Percentiles rank a stretch among this genome's conserved stretches.
phyloP scores from a whole-genome alignment of 2,888 invertebrate species.

The Agonopterix heracliana region DNA sequence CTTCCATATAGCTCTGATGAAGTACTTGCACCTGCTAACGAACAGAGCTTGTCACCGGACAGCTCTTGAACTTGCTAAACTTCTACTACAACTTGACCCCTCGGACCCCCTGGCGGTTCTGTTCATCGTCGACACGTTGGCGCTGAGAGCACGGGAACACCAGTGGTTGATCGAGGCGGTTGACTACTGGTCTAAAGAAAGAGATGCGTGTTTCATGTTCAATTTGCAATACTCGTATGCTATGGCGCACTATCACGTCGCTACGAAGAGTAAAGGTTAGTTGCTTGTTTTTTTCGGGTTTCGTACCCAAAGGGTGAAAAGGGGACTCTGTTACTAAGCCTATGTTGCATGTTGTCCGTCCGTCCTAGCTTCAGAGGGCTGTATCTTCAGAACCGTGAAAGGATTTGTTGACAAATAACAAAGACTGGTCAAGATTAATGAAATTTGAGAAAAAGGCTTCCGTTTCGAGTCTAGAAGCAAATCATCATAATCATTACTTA shows the following conservation, averaged over 20 bases:
- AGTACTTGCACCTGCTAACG: constrained; percentile 84
- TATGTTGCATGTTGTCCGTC: too few species aligned
- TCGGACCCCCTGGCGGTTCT: constrained; percentile 85
- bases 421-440: too few species aligned
- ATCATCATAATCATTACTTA: too few species aligned
- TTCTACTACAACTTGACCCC: constrained; percentile 85
- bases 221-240: constrained; percentile 49
- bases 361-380: too few species aligned
- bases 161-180: constrained; percentile 76
- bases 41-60: constrained; percentile 90
- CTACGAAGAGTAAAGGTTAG: constrained; percentile 30
- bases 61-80: constrained; percentile 89
- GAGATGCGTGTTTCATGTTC: constrained; percentile 33
- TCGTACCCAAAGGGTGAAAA: too few species aligned
- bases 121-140: constrained; percentile 87
- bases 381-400: not conserved
- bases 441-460: too few species aligned
- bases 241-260: constrained; percentile 42
- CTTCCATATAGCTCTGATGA: constrained; percentile 81
- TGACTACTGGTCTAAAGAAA: constrained; percentile 26
- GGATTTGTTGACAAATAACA: too few species aligned
- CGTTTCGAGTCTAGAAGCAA: too few species aligned
- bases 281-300: not conserved
- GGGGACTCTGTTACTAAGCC: not conserved
- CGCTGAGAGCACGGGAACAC: constrained; percentile 83